Evolutionary conservation across 2,113 vertebrate genomes (phyloP), one percentile per base, ranked within the genome.

Genomic region (Nicator chloris): DNA sequence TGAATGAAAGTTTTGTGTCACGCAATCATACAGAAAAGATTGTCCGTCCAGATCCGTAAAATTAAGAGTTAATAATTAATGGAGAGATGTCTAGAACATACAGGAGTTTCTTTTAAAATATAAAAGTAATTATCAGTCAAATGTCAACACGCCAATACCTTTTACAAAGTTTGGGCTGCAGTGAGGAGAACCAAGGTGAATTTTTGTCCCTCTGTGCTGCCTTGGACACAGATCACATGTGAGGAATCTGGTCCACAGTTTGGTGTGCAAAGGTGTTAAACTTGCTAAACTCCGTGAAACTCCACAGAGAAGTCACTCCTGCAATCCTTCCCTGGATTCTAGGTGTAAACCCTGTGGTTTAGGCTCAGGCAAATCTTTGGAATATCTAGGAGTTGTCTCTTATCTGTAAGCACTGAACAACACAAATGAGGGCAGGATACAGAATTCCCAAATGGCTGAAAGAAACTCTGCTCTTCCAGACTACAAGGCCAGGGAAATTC

Each of bases 1-100:
- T 91, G 73, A 95, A 92, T 87, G 63, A 3, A 72, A 77, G 70
- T 73, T 85, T 69, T 89, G 75, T 91, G 16, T 66, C 50, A 27
- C 2, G 0, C 50, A 13, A 21, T 56, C 33, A 9, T 22, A 8
- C 50, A 49, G 80, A 44, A 68, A 84, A 81, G n/a, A 20, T 59
- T 56, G 53, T 31, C 70, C 83, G 16, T 65, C 57, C 59, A 45
- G 31, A 45, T 35, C 26, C 1, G 47, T 70, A 40, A 86, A 81
- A 45, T 26, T 3, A 23, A 18, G 50, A 47, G 78, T 84, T 68
- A 78, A 53, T 42, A 28, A 73, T 27, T 51, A 56, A 82, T n/a
- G 9, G 37, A 22, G 23, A 26, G 28, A 33, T 44, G 60, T 33
- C 33, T 44, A 0, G 30, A 15, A 40, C 10, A 33, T 2, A 12